Evolutionary conservation across 2,113 vertebrate genomes (phyloP), one percentile per base, ranked within the genome.

Genomic region (Nothocercus nigrocapillus): DNA sequence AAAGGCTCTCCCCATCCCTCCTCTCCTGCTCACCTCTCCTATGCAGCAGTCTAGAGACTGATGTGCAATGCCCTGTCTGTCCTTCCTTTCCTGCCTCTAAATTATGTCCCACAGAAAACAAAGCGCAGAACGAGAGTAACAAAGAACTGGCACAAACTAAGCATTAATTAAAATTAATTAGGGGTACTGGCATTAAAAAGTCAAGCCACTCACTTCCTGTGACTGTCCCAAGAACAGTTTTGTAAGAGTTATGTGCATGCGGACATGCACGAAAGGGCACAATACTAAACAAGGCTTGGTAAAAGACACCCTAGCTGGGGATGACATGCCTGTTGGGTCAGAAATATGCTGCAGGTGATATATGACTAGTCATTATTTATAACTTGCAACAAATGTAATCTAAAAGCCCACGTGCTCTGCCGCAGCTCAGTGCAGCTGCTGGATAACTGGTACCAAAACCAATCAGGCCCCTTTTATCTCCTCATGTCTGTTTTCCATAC

Each of bases 371-470:
- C 69, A 42, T 64, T 53, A 53, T 53, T 93, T 81, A 90, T 78
- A 83, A 54, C 77, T 62, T 25, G 62, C 91, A 89, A 94, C 83
- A 95, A 95, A 91, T 34, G 69, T 47, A 93, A 86, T 84, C 76
- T 77, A 54, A 51, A 89, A 94, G 83, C 81, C 45, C 63, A 74
- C 83, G 59, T 64, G 77, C 68, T 77, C 74, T 93, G 93, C 74
- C 91, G 69, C 86, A 66, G 82, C 59, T 93, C 84, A 13, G 76
- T 79, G 93, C 72, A 89, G 83, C 89, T 93, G 81, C 38, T 79
- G 95, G 78, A 9, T 89, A 91, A 89, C 69, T 30, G 70, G 42
- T 53, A 95, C 88, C 84, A 94, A 95, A 96, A 79, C 62, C 85
- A 76, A 90, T 93, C 79, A 90, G 62, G 64, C 11, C 40, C 76